A percentile compares a stretch with the other conserved stretches of the same genome.
These are phyloP conservation scores for Balaeniceps rex DNA, from an alignment of 2,113 vertebrate genomes.

Conservation along the genomic window DNA sequence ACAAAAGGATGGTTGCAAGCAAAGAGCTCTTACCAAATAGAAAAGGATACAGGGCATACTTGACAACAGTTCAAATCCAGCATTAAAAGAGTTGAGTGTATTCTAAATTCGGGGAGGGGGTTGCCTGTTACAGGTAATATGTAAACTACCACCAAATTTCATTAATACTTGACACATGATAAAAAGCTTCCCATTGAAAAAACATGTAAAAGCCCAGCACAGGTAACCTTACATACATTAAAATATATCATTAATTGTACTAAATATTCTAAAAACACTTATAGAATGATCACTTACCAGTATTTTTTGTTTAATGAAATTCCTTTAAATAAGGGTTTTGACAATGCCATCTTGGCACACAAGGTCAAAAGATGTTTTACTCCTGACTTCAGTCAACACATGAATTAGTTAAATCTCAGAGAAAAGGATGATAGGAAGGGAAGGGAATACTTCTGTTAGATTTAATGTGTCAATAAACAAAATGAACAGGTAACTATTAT, in stretches of 20 bases:
- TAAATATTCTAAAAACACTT: background rate
- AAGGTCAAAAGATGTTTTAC: background rate
- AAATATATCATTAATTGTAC: background rate
- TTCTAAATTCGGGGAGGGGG: background rate
- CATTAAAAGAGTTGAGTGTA: background rate
- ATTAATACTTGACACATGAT: background rate
- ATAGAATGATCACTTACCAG: background rate
- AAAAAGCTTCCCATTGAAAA: background rate
- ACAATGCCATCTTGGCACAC: background rate
- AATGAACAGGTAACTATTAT: background rate
- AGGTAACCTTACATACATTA: background rate
- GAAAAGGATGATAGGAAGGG: background rate
- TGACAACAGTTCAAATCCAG: background rate
- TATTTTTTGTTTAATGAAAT: background rate
- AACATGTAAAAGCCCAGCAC: background rate
- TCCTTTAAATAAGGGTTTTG: background rate
- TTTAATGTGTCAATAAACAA: background rate
- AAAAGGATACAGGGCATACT: background rate
- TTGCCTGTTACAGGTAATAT: background rate
- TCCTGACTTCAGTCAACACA: background rate
- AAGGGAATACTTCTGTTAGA: background rate
- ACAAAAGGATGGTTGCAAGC: background rate
- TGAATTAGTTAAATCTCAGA: background rate
- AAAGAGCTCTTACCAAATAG: background rate
- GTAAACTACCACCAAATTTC: background rate